These are phyloP conservation scores for Popillia japonica DNA, from an alignment of 1,140 invertebrate species.

Conservation along the genomic window DNA sequence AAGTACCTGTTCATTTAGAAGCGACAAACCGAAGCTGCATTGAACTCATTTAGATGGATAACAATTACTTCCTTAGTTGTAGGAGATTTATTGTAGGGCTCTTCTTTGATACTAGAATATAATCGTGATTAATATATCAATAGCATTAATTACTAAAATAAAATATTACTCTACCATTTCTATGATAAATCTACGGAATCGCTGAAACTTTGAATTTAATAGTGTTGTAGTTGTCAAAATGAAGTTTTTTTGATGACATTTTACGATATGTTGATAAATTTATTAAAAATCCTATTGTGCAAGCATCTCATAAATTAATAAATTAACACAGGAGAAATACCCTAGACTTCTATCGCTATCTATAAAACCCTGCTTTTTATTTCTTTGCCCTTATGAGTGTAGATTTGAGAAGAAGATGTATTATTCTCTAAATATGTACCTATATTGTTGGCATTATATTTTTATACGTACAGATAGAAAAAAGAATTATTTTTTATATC, in stretches of 20 bases:
- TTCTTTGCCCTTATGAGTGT: too few relatives aligned
- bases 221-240: neutral
- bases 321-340: too few relatives aligned
- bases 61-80: neutral
- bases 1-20: constrained; percentile 24
- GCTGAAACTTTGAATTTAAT: constrained; percentile 8
- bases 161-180: constrained; percentile 5
- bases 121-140: neutral
- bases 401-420: too few relatives aligned
- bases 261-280: constrained; percentile 12
- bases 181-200: neutral
- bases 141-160: neutral
- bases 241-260: constrained; percentile 8
- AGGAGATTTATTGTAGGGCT: neutral
- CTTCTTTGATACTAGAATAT: neutral
- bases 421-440: too few relatives aligned
- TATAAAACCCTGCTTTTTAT: too few relatives aligned
- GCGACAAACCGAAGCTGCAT: neutral
- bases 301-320: too few relatives aligned
- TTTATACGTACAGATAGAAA: too few relatives aligned
- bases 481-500: too few relatives aligned
- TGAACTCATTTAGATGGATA: neutral
- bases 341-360: too few relatives aligned
- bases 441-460: too few relatives aligned
- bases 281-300: neutral